These are phyloP conservation scores for Neodiprion virginianus DNA, from an alignment of 1,140 invertebrate genomes.

Conservation along the genomic window DNA sequence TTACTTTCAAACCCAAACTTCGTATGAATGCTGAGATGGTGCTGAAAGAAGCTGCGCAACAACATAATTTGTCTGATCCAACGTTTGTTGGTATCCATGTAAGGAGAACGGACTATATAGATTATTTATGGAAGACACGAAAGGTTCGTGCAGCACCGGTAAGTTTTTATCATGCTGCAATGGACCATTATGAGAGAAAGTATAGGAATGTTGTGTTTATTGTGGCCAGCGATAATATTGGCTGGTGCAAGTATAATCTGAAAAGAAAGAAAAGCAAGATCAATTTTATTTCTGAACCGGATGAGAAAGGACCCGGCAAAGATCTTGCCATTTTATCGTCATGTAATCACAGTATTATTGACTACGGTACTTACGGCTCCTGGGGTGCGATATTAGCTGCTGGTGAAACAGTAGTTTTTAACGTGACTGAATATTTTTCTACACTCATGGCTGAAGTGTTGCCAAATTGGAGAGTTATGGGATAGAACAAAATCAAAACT, in stretches of 20 bases:
- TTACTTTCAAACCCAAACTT: constrained; percentile 62
- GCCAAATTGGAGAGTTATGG: constrained; percentile 65
- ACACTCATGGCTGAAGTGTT: constrained; percentile 63
- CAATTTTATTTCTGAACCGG: constrained; percentile 60
- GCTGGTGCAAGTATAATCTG: constrained; percentile 66
- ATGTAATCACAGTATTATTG: constrained; percentile 74
- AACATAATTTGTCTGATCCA: constrained; percentile 45
- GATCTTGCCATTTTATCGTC: constrained; percentile 71
- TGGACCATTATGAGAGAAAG: constrained; percentile 65
- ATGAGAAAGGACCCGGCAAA: constrained; percentile 60
- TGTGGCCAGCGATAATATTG: constrained; percentile 69
- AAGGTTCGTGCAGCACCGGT: constrained; percentile 60
- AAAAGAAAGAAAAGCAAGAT: constrained; percentile 55
- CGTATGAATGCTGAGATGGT: constrained; percentile 58
- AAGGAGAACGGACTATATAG: constrained; percentile 67
- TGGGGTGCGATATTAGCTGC: constrained; percentile 72
- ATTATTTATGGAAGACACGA: constrained; percentile 64
- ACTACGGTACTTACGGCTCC: constrained; percentile 74
- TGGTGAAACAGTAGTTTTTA: constrained; percentile 68
- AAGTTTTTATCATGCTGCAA: constrained; percentile 65
- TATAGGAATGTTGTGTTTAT: constrained; percentile 65
- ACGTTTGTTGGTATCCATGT: constrained; percentile 68
- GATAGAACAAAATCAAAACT: constrained; percentile 32
- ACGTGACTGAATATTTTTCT: constrained; percentile 64
- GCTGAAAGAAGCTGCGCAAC: constrained; percentile 50